Conservation (phyloP, 2,888 invertebrate species). For the Cyaniris semiargus region DNA sequence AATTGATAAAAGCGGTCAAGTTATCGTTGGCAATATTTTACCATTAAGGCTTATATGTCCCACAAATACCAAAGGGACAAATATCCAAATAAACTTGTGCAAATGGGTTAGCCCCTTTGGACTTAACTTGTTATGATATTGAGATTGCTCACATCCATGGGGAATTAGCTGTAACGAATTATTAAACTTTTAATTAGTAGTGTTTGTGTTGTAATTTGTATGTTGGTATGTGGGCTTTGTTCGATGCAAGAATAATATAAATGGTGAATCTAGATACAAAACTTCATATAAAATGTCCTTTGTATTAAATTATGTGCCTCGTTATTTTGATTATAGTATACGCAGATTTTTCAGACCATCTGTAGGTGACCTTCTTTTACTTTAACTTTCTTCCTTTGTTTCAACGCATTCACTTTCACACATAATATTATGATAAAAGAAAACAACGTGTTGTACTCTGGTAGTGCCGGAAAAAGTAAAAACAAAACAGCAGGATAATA, state of each 20-base stretch:
- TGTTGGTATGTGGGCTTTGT: conserved; percentile 4
- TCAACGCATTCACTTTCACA: too few relatives aligned
- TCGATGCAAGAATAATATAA: not conserved
- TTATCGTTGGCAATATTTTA: conserved; percentile 31
- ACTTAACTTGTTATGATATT: conserved; percentile 67
- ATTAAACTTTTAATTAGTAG: conserved; percentile 47
- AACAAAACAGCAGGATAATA: too few relatives aligned
- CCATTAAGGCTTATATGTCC: conserved; percentile 30
- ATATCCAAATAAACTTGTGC: conserved; percentile 73
- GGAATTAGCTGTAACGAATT: conserved; percentile 51
- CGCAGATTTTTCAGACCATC: too few relatives aligned
- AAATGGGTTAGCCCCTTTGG: conserved; percentile 72
- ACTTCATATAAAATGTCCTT: too few relatives aligned
- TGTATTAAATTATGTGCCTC: too few relatives aligned
- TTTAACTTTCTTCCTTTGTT: too few relatives aligned
- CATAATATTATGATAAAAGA: too few relatives aligned
- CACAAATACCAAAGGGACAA: conserved; percentile 63
- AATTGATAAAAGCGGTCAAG: conserved; percentile 30
- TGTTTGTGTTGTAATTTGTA: conserved; percentile 24
- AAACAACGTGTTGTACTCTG: too few relatives aligned
- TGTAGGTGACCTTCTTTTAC: too few relatives aligned
- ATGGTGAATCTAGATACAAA: not conserved
- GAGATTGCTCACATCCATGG: conserved; percentile 61
- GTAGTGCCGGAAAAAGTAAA: too few relatives aligned
- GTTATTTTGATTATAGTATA: too few relatives aligned